phyloP scores from a whole-genome alignment of 2,888 invertebrate genomes.

The Glaucopsyche alexis region DNA sequence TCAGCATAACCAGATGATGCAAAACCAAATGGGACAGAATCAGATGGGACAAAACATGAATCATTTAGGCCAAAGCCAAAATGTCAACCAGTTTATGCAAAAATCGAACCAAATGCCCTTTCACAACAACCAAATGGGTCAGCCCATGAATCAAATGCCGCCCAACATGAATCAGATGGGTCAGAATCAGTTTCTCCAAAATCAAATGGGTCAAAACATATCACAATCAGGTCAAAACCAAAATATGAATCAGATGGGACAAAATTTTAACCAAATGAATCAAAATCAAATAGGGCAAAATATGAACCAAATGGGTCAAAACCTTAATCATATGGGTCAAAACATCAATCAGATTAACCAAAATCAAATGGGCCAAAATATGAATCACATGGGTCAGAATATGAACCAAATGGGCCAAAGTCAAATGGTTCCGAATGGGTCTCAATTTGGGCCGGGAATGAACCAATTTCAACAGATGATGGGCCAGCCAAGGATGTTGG shows the following conservation, averaged over 20 bases:
- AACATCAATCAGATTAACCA: constrained; percentile 51
- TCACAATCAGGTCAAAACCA: constrained; percentile 44
- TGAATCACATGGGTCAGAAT: constrained; percentile 47
- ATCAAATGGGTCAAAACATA: constrained; percentile 46
- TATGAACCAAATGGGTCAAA: constrained; percentile 48
- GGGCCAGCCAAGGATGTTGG: constrained; percentile 65
- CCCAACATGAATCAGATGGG: constrained; percentile 45
- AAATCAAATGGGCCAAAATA: constrained; percentile 43
- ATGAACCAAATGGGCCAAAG: constrained; percentile 44
- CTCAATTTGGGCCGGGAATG: constrained; percentile 58
- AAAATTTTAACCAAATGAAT: constrained; percentile 52
- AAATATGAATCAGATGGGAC: constrained; percentile 43
- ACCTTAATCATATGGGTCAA: constrained; percentile 38
- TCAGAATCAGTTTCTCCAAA: constrained; percentile 47
- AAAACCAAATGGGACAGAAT: constrained; percentile 47
- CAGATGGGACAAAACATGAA: constrained; percentile 51
- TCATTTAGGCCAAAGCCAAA: constrained; percentile 47
- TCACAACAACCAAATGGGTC: constrained; percentile 52
- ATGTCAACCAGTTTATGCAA: constrained; percentile 43
- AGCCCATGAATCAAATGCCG: constrained; percentile 44
- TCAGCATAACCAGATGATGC: constrained; percentile 41
- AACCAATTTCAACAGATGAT: constrained; percentile 64
- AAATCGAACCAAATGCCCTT: constrained; percentile 48
- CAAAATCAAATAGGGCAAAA: constrained; percentile 48
- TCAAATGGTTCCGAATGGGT: constrained; percentile 61